Evolutionary conservation across 2,113 vertebrate species (phyloP), one percentile per base, ranked within the genome.

Genomic region (Oreocharis arfaki): DNA sequence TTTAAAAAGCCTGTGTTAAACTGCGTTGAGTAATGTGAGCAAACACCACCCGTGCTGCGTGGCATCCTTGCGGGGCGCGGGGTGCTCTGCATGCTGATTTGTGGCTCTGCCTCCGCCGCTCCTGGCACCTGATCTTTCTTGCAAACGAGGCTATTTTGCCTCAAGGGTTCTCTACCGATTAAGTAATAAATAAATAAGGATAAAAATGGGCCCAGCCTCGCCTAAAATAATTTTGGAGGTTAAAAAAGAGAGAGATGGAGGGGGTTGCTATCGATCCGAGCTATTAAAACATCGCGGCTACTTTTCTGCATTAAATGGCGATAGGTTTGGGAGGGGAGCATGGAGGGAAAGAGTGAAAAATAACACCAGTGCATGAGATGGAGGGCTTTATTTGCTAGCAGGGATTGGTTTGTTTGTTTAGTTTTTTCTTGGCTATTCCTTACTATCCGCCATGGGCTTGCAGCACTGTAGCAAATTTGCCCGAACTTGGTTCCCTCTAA

Each of bases 151-250:
- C 88, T 75, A 16, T 76, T 91, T 90, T 87, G 95, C 94, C 90
- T 96, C 91, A 33, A 95, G 95, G 84, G 93, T 93, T 90, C 88
- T 95, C 81, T 56, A 65, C 75, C 49, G 71, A 96, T 96, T 89
- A 94, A 96, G 94, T 90, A 92, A 95, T 96, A 96, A 95, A 97
- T 97, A 97, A 94, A 95, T 92, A 91, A 94, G 76, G 94, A 16
- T 85, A 44, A 91, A 91, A 95, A 85, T 8, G 83, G 93, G 90
- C 80, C 44, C 28, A 23, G 70, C 70, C 83, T 93, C 35, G 83
- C 90, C 94, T 84, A 95, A 97, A 96, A 97, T 78, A 95, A 96
- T 96, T 96, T 91, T 81, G 83, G 96, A 94, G 78, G 84, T 90
- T 93, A 83, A 94, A 92, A 90, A 94, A 67, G 59, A 81, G 85